phyloP scores from a whole-genome alignment of 2,113 vertebrate species.

The Lucifuga dentata region DNA sequence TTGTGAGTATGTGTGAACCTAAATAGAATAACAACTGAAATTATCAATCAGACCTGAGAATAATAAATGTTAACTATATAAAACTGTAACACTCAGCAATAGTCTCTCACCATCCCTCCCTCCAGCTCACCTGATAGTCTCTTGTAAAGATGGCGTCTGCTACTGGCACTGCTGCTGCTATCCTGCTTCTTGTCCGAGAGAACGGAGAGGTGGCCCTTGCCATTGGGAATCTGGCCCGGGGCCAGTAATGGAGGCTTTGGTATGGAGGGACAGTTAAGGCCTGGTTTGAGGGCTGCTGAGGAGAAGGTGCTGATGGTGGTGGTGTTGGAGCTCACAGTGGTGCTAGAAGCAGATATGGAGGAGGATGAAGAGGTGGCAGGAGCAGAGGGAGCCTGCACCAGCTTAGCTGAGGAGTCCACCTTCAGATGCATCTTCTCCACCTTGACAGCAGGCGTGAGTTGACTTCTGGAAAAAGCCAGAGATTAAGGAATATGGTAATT shows the following conservation, averaged over 20 bases:
- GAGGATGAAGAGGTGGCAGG: slow-evolving; percentile 85
- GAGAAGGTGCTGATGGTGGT: slow-evolving; percentile 85
- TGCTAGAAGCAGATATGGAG: slow-evolving; percentile 91
- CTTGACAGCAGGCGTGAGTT: slow-evolving; percentile 93
- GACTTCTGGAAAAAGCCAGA: slow-evolving; percentile 85
- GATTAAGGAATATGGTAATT: slow-evolving; percentile 6
- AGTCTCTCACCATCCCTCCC: background rate
- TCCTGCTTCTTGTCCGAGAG: slow-evolving; percentile 94
- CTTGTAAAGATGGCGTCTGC: slow-evolving; percentile 94
- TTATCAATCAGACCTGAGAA: too few relatives aligned
- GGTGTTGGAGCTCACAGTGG: slow-evolving; percentile 92
- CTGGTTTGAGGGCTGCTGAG: slow-evolving; percentile 95
- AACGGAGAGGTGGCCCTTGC: slow-evolving; percentile 92
- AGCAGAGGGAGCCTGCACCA: slow-evolving; percentile 88
- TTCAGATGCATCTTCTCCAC: slow-evolving; percentile 95
- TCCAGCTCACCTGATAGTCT: slow-evolving; percentile 90
- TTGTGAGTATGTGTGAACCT: too few relatives aligned
- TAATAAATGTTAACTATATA: background rate
- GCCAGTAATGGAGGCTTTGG: slow-evolving; percentile 98
- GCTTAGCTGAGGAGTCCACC: slow-evolving; percentile 91
- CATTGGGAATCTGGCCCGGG: slow-evolving; percentile 95
- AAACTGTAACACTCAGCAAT: slow-evolving; percentile 9
- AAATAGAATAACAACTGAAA: too few relatives aligned
- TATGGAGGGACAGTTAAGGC: slow-evolving; percentile 99
- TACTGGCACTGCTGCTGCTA: slow-evolving; percentile 87